Conservation (phyloP, 2,113 vertebrate species). For the Cryptotis parvus region DNA sequence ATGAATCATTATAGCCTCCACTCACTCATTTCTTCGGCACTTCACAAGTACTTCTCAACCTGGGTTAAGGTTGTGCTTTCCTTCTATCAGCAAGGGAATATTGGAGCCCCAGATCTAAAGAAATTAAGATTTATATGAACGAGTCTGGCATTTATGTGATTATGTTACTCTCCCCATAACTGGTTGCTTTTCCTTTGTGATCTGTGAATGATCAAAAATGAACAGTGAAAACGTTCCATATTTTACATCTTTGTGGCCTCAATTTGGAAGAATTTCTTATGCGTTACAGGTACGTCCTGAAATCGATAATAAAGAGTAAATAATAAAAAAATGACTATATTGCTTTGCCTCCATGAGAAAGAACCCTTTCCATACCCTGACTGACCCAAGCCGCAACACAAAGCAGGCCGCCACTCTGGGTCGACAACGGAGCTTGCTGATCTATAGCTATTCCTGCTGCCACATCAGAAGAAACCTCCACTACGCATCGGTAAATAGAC, state of each 20-base stretch:
- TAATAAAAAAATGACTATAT: background rate
- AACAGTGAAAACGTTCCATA: background rate
- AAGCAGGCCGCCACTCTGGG: background rate
- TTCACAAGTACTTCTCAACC: slow-evolving; percentile 31
- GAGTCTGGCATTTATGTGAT: background rate
- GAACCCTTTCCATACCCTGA: background rate
- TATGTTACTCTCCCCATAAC: background rate
- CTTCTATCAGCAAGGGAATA: background rate
- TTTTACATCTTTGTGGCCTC: background rate
- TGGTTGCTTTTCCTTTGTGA: slow-evolving; percentile 23
- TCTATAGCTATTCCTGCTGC: background rate
- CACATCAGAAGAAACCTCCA: slow-evolving; percentile 36
- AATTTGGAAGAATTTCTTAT: background rate
- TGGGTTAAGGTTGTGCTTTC: background rate
- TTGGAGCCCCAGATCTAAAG: background rate
- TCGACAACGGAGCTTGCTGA: slow-evolving; percentile 25
- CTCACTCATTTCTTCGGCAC: slow-evolving; percentile 21
- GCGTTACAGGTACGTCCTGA: background rate
- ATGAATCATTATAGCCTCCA: background rate
- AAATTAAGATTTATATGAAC: slow-evolving; percentile 20
- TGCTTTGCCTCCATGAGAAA: slow-evolving; percentile 27
- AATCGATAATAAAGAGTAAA: background rate
- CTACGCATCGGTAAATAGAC: slow-evolving; percentile 30
- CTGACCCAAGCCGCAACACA: background rate
- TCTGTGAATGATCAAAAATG: slow-evolving; percentile 6